These are phyloP conservation scores for Clarias laeviceps DNA, from an alignment of 2,797 vertebrate genomes.

Conservation along the genomic window DNA sequence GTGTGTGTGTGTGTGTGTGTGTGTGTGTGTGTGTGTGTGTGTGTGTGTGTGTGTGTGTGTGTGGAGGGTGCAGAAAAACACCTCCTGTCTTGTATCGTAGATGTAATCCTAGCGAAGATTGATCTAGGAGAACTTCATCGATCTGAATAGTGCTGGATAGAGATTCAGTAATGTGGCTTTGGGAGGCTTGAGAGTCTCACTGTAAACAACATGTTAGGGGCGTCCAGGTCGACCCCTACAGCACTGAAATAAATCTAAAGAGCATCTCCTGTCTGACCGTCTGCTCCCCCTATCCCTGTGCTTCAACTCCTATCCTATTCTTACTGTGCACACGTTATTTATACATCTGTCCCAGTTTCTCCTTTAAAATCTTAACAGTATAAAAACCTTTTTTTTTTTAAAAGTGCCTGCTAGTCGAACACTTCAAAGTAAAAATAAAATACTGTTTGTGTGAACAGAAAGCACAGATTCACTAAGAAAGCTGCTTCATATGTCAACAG, in stretches of 20 bases:
- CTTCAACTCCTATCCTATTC: constrained; percentile 6
- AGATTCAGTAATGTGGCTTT: constrained; percentile 50
- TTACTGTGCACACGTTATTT: constrained; percentile 11
- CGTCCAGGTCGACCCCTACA: constrained; percentile 42
- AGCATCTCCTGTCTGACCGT: constrained; percentile 58
- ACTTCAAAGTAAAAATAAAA: neutral
- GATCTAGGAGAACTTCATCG: constrained; percentile 52
- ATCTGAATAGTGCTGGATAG: constrained; percentile 49
- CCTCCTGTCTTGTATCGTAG: constrained; percentile 32
- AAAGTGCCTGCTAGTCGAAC: neutral
- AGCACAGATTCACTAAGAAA: neutral
- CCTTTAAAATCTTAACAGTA: neutral
- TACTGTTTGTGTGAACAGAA: neutral
- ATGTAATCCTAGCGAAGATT: constrained; percentile 55
- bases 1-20: constrained; percentile 25
- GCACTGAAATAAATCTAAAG: constrained; percentile 48
- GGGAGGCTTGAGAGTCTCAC: constrained; percentile 37
- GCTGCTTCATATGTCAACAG: neutral
- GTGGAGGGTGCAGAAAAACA: constrained; percentile 12
- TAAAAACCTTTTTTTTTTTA: neutral
- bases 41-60: constrained; percentile 32
- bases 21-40: constrained; percentile 16
- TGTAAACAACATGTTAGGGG: constrained; percentile 56
- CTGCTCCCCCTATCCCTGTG: neutral
- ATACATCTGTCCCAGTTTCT: constrained; percentile 19